These are phyloP conservation scores for Leucopsar rothschildi DNA, from an alignment of 2,113 vertebrate species.

Conservation along the genomic window DNA sequence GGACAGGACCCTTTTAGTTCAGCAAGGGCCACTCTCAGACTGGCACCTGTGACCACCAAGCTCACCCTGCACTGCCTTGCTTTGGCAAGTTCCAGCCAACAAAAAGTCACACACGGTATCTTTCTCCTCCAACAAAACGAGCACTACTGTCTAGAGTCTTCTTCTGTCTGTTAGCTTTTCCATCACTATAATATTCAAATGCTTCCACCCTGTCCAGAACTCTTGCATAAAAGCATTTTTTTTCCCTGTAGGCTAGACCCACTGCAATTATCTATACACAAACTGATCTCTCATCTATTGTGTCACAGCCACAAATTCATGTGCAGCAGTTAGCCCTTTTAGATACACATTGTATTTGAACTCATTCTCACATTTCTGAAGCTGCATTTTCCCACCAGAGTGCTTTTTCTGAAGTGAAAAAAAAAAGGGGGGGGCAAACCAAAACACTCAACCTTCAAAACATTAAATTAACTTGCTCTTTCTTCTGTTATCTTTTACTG, in stretches of 20 bases:
- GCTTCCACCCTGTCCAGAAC: background rate
- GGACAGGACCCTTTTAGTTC: background rate
- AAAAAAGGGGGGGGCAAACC: background rate
- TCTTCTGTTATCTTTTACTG: conserved; percentile 3
- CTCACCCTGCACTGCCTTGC: background rate
- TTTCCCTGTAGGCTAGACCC: background rate
- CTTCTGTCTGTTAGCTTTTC: background rate
- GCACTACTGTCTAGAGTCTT: background rate
- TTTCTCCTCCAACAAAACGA: background rate
- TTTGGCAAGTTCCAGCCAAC: background rate
- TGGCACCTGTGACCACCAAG: background rate
- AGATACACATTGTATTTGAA: background rate
- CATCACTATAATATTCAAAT: background rate
- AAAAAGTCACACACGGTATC: background rate
- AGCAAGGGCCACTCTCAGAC: background rate
- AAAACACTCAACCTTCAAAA: conserved; percentile 5
- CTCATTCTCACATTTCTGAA: conserved; percentile 5
- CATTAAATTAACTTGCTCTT: background rate
- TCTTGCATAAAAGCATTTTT: background rate
- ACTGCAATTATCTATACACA: background rate
- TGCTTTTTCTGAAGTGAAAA: background rate
- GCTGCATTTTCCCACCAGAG: background rate
- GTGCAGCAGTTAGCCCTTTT: background rate
- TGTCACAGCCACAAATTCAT: background rate
- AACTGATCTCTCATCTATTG: background rate